These are phyloP conservation scores for Caracal caracal DNA, from an alignment of 2,113 vertebrate genomes.

Conservation along the genomic window DNA sequence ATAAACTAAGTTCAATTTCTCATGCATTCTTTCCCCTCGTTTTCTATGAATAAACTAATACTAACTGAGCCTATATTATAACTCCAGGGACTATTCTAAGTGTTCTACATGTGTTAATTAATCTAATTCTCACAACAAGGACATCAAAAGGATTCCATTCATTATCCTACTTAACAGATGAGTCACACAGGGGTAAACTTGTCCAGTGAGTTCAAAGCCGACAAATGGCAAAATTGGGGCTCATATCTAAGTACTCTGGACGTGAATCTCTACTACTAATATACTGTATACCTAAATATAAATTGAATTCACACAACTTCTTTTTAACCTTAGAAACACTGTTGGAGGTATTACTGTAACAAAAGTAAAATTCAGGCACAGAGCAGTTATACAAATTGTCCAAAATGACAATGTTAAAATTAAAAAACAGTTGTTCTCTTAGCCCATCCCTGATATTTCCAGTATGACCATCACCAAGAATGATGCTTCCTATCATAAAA, in stretches of 20 bases:
- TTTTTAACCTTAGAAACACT: conserved; percentile 23
- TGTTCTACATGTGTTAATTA: neutral
- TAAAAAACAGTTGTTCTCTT: neutral
- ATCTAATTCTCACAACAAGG: neutral
- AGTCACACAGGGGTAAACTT: neutral
- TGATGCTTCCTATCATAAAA: neutral
- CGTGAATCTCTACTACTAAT: neutral
- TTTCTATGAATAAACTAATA: neutral
- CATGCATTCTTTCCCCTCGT: neutral
- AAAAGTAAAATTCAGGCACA: neutral
- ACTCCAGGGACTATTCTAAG: neutral
- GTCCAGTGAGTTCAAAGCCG: neutral
- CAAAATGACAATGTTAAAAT: neutral
- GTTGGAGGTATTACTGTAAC: neutral
- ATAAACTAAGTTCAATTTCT: conserved; percentile 8
- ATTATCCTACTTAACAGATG: neutral
- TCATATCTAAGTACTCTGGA: neutral
- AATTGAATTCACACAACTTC: neutral
- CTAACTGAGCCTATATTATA: neutral
- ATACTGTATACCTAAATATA: neutral
- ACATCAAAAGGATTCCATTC: neutral
- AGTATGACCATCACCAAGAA: neutral
- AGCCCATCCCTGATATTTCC: neutral
- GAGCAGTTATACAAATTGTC: neutral
- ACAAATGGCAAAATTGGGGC: neutral